These are phyloP conservation scores for Carabus problematicus DNA, from an alignment of 2,888 invertebrate species.

Conservation along the genomic window DNA sequence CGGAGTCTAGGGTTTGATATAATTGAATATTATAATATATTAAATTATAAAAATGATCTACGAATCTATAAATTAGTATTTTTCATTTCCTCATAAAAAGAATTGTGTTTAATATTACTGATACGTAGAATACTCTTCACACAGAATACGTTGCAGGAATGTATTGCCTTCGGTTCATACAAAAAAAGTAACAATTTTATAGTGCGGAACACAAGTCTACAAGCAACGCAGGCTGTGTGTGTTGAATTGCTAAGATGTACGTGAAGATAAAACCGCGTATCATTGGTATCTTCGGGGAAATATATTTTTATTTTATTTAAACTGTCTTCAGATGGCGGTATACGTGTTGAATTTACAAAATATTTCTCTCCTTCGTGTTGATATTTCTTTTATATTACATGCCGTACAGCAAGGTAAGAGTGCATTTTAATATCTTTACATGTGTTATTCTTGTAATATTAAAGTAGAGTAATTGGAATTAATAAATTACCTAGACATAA, in stretches of 20 bases:
- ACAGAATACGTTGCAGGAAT: not conserved
- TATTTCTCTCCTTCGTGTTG: not conserved
- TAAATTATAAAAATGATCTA: no score
- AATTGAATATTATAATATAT: no score
- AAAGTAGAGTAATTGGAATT: no score
- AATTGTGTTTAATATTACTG: no score
- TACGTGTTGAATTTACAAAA: conserved; percentile 3
- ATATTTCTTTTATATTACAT: not conserved
- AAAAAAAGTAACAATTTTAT: conserved; percentile 1
- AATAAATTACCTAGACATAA: no score
- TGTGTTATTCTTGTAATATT: no score
- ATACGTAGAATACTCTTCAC: no score
- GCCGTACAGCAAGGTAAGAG: no score
- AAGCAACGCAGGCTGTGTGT: not conserved
- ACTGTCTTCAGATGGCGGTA: conserved; percentile 5
- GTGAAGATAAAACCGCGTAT: conserved; percentile 2
- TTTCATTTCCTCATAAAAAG: no score
- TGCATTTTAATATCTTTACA: no score
- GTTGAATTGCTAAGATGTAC: conserved; percentile 4
- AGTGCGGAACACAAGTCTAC: not conserved
- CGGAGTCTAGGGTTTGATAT: no score
- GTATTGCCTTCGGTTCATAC: not conserved
- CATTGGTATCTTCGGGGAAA: conserved; percentile 10
- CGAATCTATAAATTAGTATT: no score
- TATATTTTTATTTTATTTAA: conserved; percentile 13